Evolutionary conservation across 2,797 vertebrate species (phyloP).

Genomic region (Telmatherina bonti): DNA sequence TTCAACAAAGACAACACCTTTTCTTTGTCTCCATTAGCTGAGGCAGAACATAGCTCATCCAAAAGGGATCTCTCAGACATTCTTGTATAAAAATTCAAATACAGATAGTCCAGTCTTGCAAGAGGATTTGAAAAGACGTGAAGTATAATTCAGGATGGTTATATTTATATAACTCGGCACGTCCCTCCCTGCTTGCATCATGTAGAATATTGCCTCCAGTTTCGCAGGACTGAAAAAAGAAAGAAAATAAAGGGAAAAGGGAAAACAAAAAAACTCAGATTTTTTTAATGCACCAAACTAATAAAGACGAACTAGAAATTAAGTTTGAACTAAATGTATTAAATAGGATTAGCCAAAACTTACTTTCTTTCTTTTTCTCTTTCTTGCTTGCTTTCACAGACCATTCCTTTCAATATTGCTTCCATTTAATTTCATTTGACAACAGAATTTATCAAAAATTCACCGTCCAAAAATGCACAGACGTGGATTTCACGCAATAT

Average conservation of each 20-base stretch:
- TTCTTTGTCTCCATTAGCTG: slow-evolving; percentile 88
- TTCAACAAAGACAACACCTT: slow-evolving; percentile 85
- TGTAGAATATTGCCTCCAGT: background rate
- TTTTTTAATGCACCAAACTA: background rate
- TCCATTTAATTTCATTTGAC: no score
- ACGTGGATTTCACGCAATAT: background rate
- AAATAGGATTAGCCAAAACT: no score
- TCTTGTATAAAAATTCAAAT: slow-evolving; percentile 62
- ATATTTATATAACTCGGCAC: background rate
- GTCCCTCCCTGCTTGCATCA: slow-evolving; percentile 31
- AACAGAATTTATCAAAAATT: no score
- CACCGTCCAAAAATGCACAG: background rate
- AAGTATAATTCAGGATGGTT: no score
- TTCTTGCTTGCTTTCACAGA: background rate
- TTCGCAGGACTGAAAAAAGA: background rate
- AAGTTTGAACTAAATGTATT: no score
- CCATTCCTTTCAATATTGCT: background rate
- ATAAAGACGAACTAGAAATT: background rate
- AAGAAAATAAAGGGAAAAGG: no score
- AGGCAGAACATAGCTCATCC: slow-evolving; percentile 89
- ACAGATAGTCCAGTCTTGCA: background rate
- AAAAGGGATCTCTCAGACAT: slow-evolving; percentile 85
- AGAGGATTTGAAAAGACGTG: background rate
- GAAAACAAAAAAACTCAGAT: no score
- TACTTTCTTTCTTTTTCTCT: background rate